phyloP scores from a whole-genome alignment of 1,140 invertebrate genomes.

The Heliconius melpomene region DNA sequence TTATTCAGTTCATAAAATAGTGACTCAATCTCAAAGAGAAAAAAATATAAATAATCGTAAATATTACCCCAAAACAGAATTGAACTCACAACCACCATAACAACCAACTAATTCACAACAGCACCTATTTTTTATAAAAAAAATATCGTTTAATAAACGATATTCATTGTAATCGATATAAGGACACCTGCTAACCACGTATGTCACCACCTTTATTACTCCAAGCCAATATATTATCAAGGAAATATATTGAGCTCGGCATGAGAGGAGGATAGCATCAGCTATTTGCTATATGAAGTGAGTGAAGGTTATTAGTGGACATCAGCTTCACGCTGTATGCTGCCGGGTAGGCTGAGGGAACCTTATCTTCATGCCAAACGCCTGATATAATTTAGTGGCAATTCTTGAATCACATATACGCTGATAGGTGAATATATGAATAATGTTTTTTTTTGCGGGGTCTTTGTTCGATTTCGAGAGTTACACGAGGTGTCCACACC shows the following conservation, averaged over 20 bases:
- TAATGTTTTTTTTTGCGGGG: too few species aligned
- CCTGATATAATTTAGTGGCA: too few species aligned
- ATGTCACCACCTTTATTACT: constrained; percentile 25
- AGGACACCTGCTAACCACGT: constrained; percentile 26
- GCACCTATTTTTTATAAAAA: background rate
- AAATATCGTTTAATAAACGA: background rate
- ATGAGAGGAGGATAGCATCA: background rate
- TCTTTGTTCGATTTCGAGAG: too few species aligned
- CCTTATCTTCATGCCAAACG: background rate
- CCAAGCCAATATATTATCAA: background rate
- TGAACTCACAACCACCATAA: too few species aligned
- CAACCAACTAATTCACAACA: too few species aligned
- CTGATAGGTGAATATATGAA: background rate
- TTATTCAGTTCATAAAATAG: too few species aligned
- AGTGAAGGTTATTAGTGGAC: background rate
- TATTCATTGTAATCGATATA: constrained; percentile 16
- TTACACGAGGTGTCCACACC: too few species aligned
- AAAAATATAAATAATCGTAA: too few species aligned
- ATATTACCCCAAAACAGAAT: too few species aligned
- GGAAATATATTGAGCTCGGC: background rate
- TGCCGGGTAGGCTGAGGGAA: background rate
- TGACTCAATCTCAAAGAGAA: too few species aligned
- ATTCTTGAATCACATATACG: too few species aligned
- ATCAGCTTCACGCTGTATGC: background rate
- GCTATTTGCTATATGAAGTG: background rate